Conservation (phyloP, 2,888 invertebrate genomes). For the Hylaea fasciaria region DNA sequence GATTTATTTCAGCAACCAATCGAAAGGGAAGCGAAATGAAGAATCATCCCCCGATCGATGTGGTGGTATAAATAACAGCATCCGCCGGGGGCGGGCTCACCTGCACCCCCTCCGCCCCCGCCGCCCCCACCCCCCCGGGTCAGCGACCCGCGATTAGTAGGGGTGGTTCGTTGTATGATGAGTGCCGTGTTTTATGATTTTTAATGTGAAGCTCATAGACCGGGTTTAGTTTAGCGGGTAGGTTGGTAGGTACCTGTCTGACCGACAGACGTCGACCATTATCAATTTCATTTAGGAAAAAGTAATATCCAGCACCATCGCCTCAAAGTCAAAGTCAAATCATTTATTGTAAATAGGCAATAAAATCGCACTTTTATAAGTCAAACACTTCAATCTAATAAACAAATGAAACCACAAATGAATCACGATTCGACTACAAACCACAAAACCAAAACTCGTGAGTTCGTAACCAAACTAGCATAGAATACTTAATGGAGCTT, state of each 20-base stretch:
- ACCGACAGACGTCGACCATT: too few species aligned
- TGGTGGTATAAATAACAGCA: conserved; percentile 28
- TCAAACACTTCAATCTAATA: too few species aligned
- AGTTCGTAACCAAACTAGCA: too few species aligned
- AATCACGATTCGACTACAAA: too few species aligned
- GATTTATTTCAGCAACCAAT: neutral
- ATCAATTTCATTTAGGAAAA: too few species aligned
- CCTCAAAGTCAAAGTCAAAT: too few species aligned
- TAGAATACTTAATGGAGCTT: too few species aligned
- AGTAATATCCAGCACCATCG: too few species aligned
- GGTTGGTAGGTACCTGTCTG: neutral
- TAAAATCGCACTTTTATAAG: too few species aligned
- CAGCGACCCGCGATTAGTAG: conserved; percentile 31
- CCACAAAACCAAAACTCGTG: too few species aligned
- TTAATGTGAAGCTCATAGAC: conserved; percentile 5
- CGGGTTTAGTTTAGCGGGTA: neutral
- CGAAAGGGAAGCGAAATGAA: neutral
- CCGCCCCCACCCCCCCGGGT: conserved; percentile 11
- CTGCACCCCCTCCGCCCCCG: conserved; percentile 12
- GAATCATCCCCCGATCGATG: conserved; percentile 24
- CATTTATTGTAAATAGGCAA: too few species aligned
- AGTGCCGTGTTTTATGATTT: conserved; percentile 6
- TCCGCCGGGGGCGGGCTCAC: conserved; percentile 22
- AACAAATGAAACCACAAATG: too few species aligned
- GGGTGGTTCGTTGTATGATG: conserved; percentile 9